Percentiles rank a stretch among this genome's conserved stretches.
Evolutionary conservation across 2,113 vertebrate genomes (phyloP).

Genomic region (Bungarus multicinctus): DNA sequence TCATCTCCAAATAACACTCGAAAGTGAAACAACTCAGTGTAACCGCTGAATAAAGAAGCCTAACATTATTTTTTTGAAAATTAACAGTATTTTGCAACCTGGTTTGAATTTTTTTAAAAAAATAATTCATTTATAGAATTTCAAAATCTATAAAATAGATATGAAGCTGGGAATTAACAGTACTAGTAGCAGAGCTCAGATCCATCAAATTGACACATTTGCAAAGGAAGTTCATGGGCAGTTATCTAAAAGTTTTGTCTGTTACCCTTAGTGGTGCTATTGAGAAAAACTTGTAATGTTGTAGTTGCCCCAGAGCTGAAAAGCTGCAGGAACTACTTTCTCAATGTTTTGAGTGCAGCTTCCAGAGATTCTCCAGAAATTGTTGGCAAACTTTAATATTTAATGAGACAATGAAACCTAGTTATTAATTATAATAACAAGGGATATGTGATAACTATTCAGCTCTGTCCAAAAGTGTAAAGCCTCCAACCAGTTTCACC

Average conservation of each 20-base stretch:
- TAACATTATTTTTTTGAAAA: not conserved
- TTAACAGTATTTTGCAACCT: not conserved
- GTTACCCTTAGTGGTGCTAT: not conserved
- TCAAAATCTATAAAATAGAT: not conserved
- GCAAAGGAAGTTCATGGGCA: not conserved
- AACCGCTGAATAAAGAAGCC: not conserved
- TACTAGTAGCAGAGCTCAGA: not conserved
- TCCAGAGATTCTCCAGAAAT: not conserved
- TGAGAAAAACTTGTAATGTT: not conserved
- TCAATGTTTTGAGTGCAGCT: not conserved
- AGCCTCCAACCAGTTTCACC: not conserved
- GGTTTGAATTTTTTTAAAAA: not conserved
- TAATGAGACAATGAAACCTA: not conserved
- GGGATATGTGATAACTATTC: not conserved
- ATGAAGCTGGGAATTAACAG: not conserved
- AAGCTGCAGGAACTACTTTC: not conserved
- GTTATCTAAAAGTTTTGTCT: not conserved
- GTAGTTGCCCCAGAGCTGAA: not conserved
- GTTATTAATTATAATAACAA: not conserved
- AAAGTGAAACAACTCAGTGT: not conserved
- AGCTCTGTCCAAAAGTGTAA: not conserved
- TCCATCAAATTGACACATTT: not conserved
- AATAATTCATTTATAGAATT: not conserved
- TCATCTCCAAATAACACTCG: conserved; percentile 12
- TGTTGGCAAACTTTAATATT: not conserved